Evolutionary conservation across 2,113 vertebrate genomes (phyloP).

Genomic region (Phaethon lepturus): DNA sequence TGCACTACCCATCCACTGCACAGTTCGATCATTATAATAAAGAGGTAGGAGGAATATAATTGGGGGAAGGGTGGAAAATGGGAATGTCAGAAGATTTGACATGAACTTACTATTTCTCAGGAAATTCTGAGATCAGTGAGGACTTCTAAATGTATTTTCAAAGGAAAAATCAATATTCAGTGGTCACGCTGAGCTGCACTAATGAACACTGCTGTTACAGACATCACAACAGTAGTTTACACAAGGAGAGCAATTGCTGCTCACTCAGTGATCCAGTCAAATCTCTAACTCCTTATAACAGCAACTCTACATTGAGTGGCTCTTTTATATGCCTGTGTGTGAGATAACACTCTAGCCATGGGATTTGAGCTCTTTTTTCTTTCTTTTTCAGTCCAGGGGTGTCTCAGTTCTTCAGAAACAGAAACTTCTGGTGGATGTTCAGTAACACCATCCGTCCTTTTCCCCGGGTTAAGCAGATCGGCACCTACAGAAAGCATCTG

Average conservation of each 20-base stretch:
- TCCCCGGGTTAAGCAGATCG: rapidly evolving
- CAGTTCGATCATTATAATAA: background rate
- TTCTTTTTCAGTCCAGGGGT: background rate
- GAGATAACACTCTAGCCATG: background rate
- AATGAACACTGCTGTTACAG: background rate
- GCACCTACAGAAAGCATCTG: background rate
- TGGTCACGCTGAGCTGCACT: background rate
- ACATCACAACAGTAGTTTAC: background rate
- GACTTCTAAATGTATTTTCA: background rate
- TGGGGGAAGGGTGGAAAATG: rapidly evolving
- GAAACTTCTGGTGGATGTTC: background rate
- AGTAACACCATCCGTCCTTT: background rate
- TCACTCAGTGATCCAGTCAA: background rate
- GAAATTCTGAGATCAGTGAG: background rate
- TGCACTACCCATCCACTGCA: background rate
- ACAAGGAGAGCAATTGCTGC: background rate
- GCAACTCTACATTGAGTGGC: background rate
- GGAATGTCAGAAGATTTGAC: background rate
- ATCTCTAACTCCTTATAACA: background rate
- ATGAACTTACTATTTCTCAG: background rate
- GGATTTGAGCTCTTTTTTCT: background rate
- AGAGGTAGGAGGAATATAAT: background rate
- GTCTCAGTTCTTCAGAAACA: background rate
- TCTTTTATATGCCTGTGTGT: background rate
- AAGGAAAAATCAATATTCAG: background rate